These are phyloP conservation scores for Lipotes vexillifer DNA, from an alignment of 2,113 vertebrate genomes.

Conservation along the genomic window DNA sequence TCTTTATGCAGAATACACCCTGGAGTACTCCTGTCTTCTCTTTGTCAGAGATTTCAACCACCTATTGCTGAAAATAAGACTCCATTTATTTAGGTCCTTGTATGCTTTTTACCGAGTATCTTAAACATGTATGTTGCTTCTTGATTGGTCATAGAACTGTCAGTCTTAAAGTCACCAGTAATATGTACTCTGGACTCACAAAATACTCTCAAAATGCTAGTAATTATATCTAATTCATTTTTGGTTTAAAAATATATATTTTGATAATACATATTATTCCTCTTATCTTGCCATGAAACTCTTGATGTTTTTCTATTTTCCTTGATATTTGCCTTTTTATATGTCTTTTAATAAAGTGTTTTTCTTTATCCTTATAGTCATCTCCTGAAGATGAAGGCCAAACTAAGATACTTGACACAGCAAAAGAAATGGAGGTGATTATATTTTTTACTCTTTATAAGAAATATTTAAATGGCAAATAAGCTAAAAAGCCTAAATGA, in stretches of 20 bases:
- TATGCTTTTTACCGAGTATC: neutral
- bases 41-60: neutral
- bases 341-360: neutral
- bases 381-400: conserved; percentile 73
- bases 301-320: neutral
- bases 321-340: neutral
- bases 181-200: neutral
- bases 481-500: neutral
- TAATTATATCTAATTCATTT: neutral
- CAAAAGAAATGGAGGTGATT: conserved; percentile 80
- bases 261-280: neutral
- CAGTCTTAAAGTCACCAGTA: neutral
- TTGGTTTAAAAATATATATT: neutral
- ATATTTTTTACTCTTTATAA: neutral
- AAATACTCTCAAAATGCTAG: neutral
- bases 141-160: neutral
- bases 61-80: neutral
- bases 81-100: neutral
- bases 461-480: neutral
- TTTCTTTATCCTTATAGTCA: conserved; percentile 57
- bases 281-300: neutral
- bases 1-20: neutral
- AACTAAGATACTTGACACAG: conserved; percentile 53
- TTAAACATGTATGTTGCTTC: neutral
- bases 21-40: neutral